Percentiles rank a stretch among this genome's conserved stretches.
These are phyloP conservation scores for Atopsyche davidsoni DNA, from an alignment of 1,140 invertebrate species.

Conservation along the genomic window DNA sequence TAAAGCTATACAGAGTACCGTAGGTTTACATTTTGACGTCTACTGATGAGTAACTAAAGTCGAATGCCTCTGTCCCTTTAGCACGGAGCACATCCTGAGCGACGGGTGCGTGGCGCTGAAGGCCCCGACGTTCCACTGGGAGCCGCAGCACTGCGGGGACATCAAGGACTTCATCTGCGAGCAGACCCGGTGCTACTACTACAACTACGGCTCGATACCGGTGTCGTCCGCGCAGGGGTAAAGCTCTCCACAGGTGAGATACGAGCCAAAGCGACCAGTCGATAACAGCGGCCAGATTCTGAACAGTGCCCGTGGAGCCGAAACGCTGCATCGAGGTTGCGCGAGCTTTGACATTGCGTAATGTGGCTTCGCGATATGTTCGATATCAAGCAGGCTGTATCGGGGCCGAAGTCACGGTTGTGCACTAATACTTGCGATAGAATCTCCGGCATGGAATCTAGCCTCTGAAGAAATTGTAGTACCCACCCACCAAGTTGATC, in stretches of 20 bases:
- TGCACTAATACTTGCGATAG: constrained; percentile 8
- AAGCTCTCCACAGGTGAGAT: constrained; percentile 50
- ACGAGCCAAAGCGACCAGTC: constrained; percentile 38
- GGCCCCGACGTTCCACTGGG: constrained; percentile 70
- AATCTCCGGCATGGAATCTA: constrained; percentile 29
- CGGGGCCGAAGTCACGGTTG: constrained; percentile 19
- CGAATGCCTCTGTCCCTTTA: constrained; percentile 33
- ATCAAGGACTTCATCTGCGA: constrained; percentile 84
- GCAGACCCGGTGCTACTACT: constrained; percentile 83
- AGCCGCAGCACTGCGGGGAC: constrained; percentile 72
- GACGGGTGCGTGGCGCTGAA: constrained; percentile 70
- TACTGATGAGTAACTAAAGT: not conserved
- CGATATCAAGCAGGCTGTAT: constrained; percentile 29
- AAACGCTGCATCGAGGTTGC: constrained; percentile 11
- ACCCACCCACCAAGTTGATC: constrained; percentile 30
- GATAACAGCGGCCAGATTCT: constrained; percentile 30
- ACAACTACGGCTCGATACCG: constrained; percentile 84
- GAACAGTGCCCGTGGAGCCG: constrained; percentile 18
- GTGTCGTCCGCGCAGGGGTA: constrained; percentile 84
- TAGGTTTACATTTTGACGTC: too few species aligned
- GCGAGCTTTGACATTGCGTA: constrained; percentile 14
- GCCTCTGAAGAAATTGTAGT: constrained; percentile 26
- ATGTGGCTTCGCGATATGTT: constrained; percentile 27
- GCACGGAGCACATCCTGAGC: constrained; percentile 50
- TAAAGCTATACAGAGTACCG: too few species aligned